Conservation (phyloP, 2,888 invertebrate species). For the Stictocephala bisonia region DNA sequence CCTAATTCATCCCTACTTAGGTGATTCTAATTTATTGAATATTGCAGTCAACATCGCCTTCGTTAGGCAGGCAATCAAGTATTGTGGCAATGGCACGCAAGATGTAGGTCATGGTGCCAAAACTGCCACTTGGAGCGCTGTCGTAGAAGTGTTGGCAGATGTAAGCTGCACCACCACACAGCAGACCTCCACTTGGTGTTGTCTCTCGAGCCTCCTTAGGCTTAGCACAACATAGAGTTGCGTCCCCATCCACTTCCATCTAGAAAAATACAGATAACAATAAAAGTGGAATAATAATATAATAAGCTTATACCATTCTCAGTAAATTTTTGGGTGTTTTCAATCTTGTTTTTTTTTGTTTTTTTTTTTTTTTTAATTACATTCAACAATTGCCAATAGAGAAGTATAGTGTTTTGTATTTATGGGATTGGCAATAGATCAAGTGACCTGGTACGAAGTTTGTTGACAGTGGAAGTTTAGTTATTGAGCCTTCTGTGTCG, state of each 20-base stretch:
- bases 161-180: conserved; percentile 93
- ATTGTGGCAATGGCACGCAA: conserved; percentile 83
- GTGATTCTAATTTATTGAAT: too few species aligned
- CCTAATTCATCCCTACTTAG: too few species aligned
- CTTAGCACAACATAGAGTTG: conserved; percentile 93
- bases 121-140: conserved; percentile 97
- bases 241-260: conserved; percentile 90
- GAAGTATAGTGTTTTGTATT: too few species aligned
- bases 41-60: conserved; percentile 84
- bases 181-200: conserved; percentile 71
- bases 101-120: conserved; percentile 97
- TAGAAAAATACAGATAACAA: conserved; percentile 63
- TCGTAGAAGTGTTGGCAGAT: conserved; percentile 98
- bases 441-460: too few species aligned
- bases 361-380: too few species aligned
- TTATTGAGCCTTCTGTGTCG: too few species aligned
- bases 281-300: background rate
- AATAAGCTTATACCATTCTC: background rate
- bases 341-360: too few species aligned
- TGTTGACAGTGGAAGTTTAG: too few species aligned
- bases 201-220: conserved; percentile 72
- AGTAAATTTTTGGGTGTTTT: conserved; percentile 15
- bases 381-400: too few species aligned
- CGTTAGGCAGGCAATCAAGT: conserved; percentile 79
- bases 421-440: too few species aligned